These are phyloP conservation scores for Neosalanx taihuensis DNA, from an alignment of 2,797 vertebrate species.

Conservation along the genomic window DNA sequence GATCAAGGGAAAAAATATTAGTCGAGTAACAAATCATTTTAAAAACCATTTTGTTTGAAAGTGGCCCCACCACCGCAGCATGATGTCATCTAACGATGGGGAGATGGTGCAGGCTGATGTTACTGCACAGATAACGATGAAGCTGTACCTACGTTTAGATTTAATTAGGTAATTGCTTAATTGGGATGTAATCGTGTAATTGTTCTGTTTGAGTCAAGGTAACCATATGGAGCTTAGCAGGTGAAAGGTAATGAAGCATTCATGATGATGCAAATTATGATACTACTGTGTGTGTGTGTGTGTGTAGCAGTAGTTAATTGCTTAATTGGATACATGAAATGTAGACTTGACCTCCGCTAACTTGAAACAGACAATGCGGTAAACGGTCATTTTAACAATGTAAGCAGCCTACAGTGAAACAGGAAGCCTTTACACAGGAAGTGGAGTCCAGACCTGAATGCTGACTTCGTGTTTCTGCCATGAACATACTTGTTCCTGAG, in stretches of 20 bases:
- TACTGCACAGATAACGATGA: constrained; percentile 32
- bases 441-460: no score
- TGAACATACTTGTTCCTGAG: neutral
- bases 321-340: constrained; percentile 3
- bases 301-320: constrained; percentile 3
- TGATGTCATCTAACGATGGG: constrained; percentile 2
- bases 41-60: neutral
- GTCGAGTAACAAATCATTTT: neutral
- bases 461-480: no score
- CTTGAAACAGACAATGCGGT: no score
- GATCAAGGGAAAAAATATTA: constrained; percentile 12
- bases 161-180: constrained; percentile 55
- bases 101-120: constrained; percentile 12
- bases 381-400: no score
- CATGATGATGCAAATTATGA: constrained; percentile 31
- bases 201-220: constrained; percentile 47
- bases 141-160: constrained; percentile 49
- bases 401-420: no score
- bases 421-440: no score
- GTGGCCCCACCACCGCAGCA: constrained; percentile 1
- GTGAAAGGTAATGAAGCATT: constrained; percentile 59
- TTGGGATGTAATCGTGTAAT: constrained; percentile 50
- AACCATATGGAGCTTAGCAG: constrained; percentile 61
- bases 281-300: constrained; percentile 26
- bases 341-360: constrained; percentile 11